Evolutionary conservation across 2,113 vertebrate species (phyloP), one percentile per base, ranked within the genome.

Genomic region (Hyla sarda): DNA sequence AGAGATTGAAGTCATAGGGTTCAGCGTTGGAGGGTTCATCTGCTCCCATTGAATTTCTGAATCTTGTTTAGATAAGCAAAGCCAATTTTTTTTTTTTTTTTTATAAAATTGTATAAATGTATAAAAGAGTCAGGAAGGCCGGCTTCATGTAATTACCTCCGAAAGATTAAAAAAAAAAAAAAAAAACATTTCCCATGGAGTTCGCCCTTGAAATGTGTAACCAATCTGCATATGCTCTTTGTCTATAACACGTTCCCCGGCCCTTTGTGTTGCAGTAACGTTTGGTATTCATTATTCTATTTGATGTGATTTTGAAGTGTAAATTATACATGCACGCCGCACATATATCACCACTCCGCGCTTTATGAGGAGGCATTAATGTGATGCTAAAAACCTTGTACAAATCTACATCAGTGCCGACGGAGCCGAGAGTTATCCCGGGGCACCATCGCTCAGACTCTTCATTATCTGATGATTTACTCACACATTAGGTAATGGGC

Each of bases 201-300:
- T 41, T 69, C 10, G 10, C 19, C 67, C 32, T 71, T 71, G 16
- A 71, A 41, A 50, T 30, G 14, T 8, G 1, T 28, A 30, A 30
- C 41, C 50, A 28, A 50, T 54, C 25, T 77, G 74, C 47, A 32
- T 54, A 21, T 77, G 74, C 54, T 77, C 47, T 77, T 30, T 77
- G 74, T 52, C 25, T 32, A 28, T 50, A 30, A 48, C 14, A 14
- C 28, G 4, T 52, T 76, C 48, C 41, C 48, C 19, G 73, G 28
- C 16, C 9, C 47, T 77, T 76, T 50, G 73, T 30, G 48, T 50
- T 74, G 23, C 50, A 5, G 48, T 45, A 32, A 30, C 32, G 10
- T 32, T 28, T 32, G 28, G 28, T 23, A 77, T 77, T 77, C 48
- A 77, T 77, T 30, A 54, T 77, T 77, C 74, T 77, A 7, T 77